Conservation (phyloP, 2,113 vertebrate species). For the Chaenocephalus aceratus region DNA sequence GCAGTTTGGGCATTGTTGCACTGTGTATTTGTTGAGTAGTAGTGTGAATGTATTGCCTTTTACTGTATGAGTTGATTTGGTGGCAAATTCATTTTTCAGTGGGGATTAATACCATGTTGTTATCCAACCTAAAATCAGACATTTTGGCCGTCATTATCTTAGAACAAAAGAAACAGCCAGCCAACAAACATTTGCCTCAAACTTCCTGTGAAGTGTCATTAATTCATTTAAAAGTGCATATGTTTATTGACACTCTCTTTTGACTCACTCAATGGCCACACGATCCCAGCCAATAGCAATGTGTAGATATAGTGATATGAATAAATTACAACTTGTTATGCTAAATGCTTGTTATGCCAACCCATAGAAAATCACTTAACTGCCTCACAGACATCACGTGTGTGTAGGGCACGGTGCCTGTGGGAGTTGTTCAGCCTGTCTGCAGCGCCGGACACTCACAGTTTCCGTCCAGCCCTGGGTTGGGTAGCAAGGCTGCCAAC, state of each 20-base stretch:
- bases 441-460: conserved; percentile 23
- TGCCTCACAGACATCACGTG: conserved; percentile 8
- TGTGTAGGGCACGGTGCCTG: neutral
- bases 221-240: too few relatives aligned
- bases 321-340: too few relatives aligned
- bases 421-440: conserved; percentile 31
- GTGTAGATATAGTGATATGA: too few relatives aligned
- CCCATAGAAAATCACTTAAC: neutral
- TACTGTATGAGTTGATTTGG: too few relatives aligned
- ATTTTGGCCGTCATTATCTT: neutral
- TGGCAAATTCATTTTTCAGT: too few relatives aligned
- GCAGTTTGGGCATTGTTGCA: neutral
- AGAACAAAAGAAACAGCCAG: neutral
- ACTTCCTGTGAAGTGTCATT: neutral
- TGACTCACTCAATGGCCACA: too few relatives aligned
- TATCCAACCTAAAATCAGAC: neutral
- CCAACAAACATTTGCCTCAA: neutral
- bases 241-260: too few relatives aligned
- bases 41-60: neutral
- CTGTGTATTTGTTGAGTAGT: too few relatives aligned
- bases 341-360: too few relatives aligned
- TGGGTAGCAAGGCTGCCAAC: conserved; percentile 14
- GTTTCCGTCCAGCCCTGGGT: conserved; percentile 50
- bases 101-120: too few relatives aligned
- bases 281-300: too few relatives aligned